Base-by-base conservation (phyloP, 1,140 invertebrate species). In the Sycobia sp. region DNA sequence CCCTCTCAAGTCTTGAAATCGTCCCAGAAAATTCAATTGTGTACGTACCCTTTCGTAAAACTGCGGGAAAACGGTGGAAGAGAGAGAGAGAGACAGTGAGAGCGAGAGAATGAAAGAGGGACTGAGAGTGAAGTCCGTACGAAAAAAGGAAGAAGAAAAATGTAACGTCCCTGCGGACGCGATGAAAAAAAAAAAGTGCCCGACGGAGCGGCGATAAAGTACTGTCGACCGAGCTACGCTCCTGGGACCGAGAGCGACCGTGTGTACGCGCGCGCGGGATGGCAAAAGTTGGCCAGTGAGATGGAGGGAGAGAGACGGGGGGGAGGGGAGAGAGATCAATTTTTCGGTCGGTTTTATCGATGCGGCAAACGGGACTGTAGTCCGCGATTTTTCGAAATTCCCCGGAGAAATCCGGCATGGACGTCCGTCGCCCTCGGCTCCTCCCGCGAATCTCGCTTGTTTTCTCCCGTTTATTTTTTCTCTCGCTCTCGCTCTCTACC, bases 381-480 rank as follows among this genome's bases (percentile, higher is more conserved):
- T 78, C 75, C 70, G 73, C 76, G 72, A 76, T 76, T 77, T 79
- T 77, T 75, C 53, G 7, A 54, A 54, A 13, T 51, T 74, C 78
- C 76, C 77, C 51, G 61, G 77, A 79, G 77, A 78, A 80, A 79
- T 78, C 71, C 76, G 60, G 69, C n/a, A n/a, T n/a, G n/a, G n/a
- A n/a, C n/a, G n/a, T n/a, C n/a, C n/a, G n/a, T n/a, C n/a, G n/a
- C n/a, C n/a, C n/a, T n/a, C n/a, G n/a, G n/a, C n/a, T n/a, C n/a
- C n/a, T n/a, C n/a, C n/a, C n/a, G n/a, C 73, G 76, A 80, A 78
- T 80, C 36, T 10, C 11, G 50, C 50, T 55, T 39, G 32, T 47
- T 47, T 55, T 50, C 20, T 55, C 20, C 41, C 38, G 68, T 56
- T 34, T 56, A 34, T 57, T 46, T 46, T 34, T 32, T n/a, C 16